phyloP scores from a whole-genome alignment of 2,797 vertebrate species.

The Alfaro cultratus region DNA sequence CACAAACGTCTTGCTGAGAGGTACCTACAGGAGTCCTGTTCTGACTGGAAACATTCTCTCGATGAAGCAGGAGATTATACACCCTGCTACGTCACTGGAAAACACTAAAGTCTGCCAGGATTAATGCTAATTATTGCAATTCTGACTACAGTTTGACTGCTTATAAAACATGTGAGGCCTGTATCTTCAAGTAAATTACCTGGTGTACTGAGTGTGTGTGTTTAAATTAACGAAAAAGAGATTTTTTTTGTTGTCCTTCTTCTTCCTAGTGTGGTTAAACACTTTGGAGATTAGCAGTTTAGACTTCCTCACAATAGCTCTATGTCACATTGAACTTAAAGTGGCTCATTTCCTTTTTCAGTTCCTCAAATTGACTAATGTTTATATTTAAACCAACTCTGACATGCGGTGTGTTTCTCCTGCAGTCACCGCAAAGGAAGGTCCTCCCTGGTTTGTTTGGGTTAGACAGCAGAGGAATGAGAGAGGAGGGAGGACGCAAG shows the following conservation, averaged over 20 bases:
- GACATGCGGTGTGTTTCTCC: constrained; percentile 73
- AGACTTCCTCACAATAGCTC: constrained; percentile 34
- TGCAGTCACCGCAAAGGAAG: constrained; percentile 66
- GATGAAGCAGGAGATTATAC: constrained; percentile 52
- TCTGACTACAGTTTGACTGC: constrained; percentile 8
- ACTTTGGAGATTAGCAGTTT: not conserved
- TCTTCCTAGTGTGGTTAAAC: not conserved
- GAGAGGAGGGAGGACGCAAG: constrained; percentile 45
- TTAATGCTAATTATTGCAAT: constrained; percentile 36
- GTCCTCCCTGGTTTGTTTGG: constrained; percentile 73
- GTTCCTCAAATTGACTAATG: constrained; percentile 63
- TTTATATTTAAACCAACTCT: constrained; percentile 67
- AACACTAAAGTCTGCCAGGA: constrained; percentile 23
- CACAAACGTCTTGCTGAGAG: constrained; percentile 65
- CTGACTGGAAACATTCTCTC: constrained; percentile 40
- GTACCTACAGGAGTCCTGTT: constrained; percentile 45
- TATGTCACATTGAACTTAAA: constrained; percentile 40
- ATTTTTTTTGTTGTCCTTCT: not conserved
- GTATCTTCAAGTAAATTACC: not conserved
- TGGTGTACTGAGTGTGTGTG: not conserved
- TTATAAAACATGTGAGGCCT: not conserved
- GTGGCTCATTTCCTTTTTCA: constrained; percentile 57
- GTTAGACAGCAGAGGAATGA: constrained; percentile 73
- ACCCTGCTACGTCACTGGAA: constrained; percentile 46
- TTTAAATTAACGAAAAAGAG: not conserved